Conservation (phyloP, 2,113 vertebrate species). For the Ciconia boyciana region DNA sequence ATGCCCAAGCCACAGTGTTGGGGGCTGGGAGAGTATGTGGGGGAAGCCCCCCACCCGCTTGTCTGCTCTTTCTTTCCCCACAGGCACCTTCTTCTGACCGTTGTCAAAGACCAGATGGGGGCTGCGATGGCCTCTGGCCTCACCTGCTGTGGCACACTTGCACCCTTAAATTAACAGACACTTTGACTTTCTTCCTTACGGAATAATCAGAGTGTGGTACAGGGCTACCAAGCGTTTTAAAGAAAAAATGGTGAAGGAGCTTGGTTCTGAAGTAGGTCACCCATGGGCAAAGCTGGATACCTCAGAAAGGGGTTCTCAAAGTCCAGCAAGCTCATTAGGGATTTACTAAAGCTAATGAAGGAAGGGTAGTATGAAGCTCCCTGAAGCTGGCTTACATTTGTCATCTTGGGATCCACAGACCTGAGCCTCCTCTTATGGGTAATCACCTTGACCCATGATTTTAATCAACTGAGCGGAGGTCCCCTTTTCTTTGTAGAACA, state of each 20-base stretch:
- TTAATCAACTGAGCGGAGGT: not conserved
- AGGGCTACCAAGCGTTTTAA: not conserved
- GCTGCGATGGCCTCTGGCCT: not conserved
- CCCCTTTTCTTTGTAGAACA: not conserved
- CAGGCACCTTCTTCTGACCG: not conserved
- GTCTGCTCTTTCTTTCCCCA: not conserved
- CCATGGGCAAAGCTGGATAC: not conserved
- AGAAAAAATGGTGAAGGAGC: not conserved
- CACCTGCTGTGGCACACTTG: not conserved
- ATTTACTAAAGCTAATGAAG: not conserved
- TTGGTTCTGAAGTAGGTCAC: not conserved
- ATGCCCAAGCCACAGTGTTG: not conserved
- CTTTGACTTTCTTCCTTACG: not conserved
- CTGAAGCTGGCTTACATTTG: not conserved
- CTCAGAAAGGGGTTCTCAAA: not conserved
- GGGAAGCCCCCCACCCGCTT: fast-evolving
- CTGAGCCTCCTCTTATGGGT: not conserved
- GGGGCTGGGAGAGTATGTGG: not conserved
- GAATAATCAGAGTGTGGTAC: not conserved
- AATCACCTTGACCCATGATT: not conserved
- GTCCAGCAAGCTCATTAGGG: not conserved
- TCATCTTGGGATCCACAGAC: not conserved
- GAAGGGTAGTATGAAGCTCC: not conserved
- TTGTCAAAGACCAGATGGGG: not conserved
- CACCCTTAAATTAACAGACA: not conserved